phyloP scores from a whole-genome alignment of 2,888 invertebrate genomes.

The Tupiocoris notatus region DNA sequence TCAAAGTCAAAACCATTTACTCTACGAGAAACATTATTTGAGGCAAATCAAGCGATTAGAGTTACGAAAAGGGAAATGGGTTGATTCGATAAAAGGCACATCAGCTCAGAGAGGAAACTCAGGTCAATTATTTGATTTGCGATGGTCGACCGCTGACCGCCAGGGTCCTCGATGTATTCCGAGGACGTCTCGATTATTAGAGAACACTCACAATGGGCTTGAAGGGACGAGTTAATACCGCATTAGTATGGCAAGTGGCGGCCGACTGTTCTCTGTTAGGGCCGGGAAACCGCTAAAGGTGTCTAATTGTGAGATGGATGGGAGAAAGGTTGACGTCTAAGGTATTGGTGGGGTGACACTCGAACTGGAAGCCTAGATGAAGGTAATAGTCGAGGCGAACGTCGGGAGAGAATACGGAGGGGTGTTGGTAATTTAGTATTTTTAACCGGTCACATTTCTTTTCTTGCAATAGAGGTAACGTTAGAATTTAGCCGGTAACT shows the following conservation, averaged over 20 bases:
- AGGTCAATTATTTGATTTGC: background rate
- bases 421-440: too few species aligned
- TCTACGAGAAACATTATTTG: too few species aligned
- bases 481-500: too few species aligned
- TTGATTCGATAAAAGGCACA: background rate
- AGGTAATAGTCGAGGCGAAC: too few species aligned
- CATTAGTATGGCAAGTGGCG: background rate
- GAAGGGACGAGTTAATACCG: background rate
- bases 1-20: too few species aligned
- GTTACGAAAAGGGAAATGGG: too few species aligned
- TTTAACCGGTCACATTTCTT: too few species aligned
- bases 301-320: background rate
- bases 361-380: background rate
- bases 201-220: background rate
- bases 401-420: too few species aligned
- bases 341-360: background rate
- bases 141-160: background rate
- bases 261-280: background rate
- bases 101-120: background rate
- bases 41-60: too few species aligned
- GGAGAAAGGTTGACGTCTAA: background rate
- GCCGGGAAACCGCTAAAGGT: background rate
- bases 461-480: too few species aligned
- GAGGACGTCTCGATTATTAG: background rate
- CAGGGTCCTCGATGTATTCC: background rate